phyloP scores from a whole-genome alignment of 2,888 invertebrate genomes.

The Noctua janthe region DNA sequence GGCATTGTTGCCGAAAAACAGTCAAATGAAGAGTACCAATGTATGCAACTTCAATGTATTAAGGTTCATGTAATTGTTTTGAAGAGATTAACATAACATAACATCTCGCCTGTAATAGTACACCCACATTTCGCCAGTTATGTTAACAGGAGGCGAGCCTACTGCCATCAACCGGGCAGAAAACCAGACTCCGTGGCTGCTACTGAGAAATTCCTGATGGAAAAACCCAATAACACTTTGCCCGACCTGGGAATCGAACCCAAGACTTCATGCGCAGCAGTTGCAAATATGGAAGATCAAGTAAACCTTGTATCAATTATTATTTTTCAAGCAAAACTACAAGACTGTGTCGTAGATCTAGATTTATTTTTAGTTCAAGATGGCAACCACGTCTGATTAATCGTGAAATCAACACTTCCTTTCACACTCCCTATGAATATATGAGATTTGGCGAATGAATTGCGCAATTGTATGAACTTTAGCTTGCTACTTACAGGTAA shows the following conservation, averaged over 20 bases:
- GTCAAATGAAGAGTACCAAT: not conserved
- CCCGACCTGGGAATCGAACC: too few species aligned
- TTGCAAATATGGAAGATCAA: not conserved
- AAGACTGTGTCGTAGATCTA: not conserved
- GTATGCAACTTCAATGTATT: not conserved
- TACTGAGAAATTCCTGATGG: too few species aligned
- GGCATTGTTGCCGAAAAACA: constrained; percentile 4
- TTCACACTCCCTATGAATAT: constrained; percentile 34
- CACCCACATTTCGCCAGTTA: too few species aligned
- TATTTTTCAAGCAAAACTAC: constrained; percentile 9
- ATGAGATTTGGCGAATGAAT: constrained; percentile 7
- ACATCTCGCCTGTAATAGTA: too few species aligned
- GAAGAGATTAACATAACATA: not conserved
- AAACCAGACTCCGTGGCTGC: too few species aligned
- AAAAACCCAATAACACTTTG: too few species aligned
- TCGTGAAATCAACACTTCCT: constrained; percentile 46
- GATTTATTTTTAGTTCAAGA: constrained; percentile 32
- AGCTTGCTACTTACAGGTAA: not conserved
- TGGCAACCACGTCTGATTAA: constrained; percentile 6
- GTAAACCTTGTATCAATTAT: not conserved
- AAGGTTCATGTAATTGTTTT: not conserved
- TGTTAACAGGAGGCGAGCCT: too few species aligned
- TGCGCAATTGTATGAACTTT: constrained; percentile 3
- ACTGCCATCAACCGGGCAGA: too few species aligned
- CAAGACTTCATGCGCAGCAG: too few species aligned